These are phyloP conservation scores for Zeuzera pyrina DNA, from an alignment of 2,888 invertebrate genomes.

Conservation along the genomic window DNA sequence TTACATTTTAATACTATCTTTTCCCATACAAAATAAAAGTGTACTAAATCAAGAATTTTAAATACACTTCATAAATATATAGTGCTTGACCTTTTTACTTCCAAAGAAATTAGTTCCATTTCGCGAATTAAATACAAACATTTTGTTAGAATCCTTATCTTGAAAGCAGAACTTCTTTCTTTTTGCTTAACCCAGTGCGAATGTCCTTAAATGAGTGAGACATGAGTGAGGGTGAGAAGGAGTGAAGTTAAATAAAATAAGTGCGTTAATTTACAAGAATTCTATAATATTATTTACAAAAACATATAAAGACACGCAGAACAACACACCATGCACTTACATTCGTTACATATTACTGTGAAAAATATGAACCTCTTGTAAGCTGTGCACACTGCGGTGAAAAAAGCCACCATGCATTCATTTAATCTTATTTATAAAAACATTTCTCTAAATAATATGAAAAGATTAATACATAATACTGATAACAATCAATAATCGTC, in stretches of 20 bases:
- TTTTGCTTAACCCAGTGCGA: conserved; percentile 20
- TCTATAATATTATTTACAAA: conserved; percentile 69
- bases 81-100: too few species aligned
- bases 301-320: conserved; percentile 52
- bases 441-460: conserved; percentile 2
- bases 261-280: conserved; percentile 65
- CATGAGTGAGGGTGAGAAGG: conserved; percentile 50
- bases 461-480: conserved; percentile 4
- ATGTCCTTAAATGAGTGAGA: conserved; percentile 35
- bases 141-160: conserved; percentile 4
- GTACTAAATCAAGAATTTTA: too few species aligned
- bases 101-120: too few species aligned
- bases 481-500: conserved; percentile 6
- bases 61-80: too few species aligned
- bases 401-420: conserved; percentile 50
- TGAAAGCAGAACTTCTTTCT: conserved; percentile 24
- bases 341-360: too few species aligned
- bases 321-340: conserved; percentile 72
- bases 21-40: too few species aligned
- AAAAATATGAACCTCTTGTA: conserved; percentile 49
- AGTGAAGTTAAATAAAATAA: conserved; percentile 63
- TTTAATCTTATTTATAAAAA: conserved; percentile 11
- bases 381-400: conserved; percentile 62
- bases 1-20: too few species aligned
- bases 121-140: too few species aligned